Base-by-base conservation (phyloP, 1,140 invertebrate genomes). In the Drosophila arawakana region DNA sequence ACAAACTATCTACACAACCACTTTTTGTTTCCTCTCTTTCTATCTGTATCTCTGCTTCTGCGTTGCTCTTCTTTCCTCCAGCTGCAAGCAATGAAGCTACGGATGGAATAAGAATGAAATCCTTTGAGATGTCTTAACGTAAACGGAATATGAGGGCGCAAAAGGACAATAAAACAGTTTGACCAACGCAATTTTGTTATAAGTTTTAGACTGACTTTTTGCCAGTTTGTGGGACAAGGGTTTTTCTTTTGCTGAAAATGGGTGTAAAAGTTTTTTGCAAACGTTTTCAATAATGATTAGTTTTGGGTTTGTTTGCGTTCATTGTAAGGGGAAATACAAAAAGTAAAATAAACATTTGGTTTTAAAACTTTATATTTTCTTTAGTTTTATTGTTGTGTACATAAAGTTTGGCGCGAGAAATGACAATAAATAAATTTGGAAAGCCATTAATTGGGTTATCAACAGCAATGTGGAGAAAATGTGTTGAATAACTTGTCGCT, bases 251-350 rank as follows among this genome's bases (percentile, higher is more conserved):
- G 10, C 10, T 10, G 52, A 7, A n/a, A 49, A n/a, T 11, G 39
- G 34, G 35, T 35, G 72, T 25, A 63, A 73, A 76, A 82, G 63
- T 73, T 88, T 71, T 47, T 46, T 68, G 41, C 52, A 68, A 72
- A 86, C 79, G 80, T 82, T 88, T 82, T 80, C 83, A 88, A 80
- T 74, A 88, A 82, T 88, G 80, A 88, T 82, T 82, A 86, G 83
- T 88, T 79, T 39, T 11, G 55, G 66, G 50, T 62, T 60, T 50
- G 15, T 46, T 46, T 54, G 10, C 34, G 47, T 49, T 30, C n/a
- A 8, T 25, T n/a, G 11, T 49, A 59, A 60, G 49, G 39, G 55
- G 30, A 41, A 71, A 30, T 30, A 30, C 25, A 30, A 71, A 58
- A 50, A 73, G 30, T 72, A 75, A 60, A 49, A 59, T 44, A 49